Evolutionary conservation across 2,888 invertebrate genomes (phyloP).

Genomic region (Teleogryllus oceanicus): DNA sequence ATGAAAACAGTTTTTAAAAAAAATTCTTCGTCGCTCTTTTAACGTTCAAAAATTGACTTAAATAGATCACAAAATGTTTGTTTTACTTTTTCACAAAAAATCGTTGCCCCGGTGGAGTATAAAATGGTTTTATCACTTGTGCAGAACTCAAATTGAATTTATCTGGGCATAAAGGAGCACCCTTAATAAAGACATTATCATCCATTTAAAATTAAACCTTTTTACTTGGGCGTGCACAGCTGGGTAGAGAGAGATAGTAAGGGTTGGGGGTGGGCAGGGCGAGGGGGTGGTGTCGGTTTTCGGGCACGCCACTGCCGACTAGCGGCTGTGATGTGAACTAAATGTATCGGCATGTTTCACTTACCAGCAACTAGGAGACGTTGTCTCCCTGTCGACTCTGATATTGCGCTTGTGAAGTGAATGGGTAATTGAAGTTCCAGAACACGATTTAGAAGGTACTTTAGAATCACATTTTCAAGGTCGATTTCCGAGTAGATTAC

Average conservation of each 20-base stretch:
- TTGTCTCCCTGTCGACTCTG: too few species aligned
- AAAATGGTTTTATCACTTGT: conserved; percentile 7
- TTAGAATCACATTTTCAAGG: too few species aligned
- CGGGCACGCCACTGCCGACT: background rate
- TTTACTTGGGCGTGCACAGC: conserved; percentile 5
- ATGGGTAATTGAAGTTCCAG: too few species aligned
- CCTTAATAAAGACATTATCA: conserved; percentile 25
- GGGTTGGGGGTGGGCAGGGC: background rate
- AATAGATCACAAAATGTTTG: conserved; percentile 18
- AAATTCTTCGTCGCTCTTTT: background rate
- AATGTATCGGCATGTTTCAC: background rate
- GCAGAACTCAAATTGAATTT: conserved; percentile 24
- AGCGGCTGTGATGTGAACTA: background rate
- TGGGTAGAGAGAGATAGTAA: background rate
- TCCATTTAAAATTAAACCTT: conserved; percentile 25
- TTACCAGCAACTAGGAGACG: too few species aligned
- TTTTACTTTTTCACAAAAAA: conserved; percentile 18
- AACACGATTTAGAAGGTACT: too few species aligned
- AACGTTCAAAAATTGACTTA: conserved; percentile 12
- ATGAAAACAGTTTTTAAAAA: background rate
- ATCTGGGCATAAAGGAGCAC: conserved; percentile 22
- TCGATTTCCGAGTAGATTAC: too few species aligned
- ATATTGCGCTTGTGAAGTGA: too few species aligned
- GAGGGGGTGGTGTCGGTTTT: background rate
- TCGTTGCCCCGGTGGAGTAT: conserved; percentile 10